Conservation (phyloP, 2,888 invertebrate genomes). For the Tineola bisselliella region DNA sequence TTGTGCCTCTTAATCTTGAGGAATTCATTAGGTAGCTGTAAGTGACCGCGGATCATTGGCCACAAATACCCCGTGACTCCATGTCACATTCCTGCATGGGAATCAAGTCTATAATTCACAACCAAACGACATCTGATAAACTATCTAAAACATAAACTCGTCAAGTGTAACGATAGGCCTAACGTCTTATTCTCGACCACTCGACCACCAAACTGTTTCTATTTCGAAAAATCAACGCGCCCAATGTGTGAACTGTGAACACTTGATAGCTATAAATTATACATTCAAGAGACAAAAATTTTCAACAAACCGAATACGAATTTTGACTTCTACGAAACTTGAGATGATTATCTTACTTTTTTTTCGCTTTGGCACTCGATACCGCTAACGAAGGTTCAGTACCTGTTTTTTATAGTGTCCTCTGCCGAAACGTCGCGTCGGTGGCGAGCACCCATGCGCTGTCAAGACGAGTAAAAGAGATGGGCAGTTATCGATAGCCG, state of each 20-base stretch:
- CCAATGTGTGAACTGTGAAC: constrained; percentile 63
- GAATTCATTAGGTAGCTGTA: background rate
- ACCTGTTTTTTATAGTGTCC: constrained; percentile 49
- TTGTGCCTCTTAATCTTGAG: background rate
- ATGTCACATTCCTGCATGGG: constrained; percentile 47
- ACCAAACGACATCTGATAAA: constrained; percentile 33
- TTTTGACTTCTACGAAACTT: constrained; percentile 54
- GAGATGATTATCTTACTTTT: constrained; percentile 51
- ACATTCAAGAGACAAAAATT: constrained; percentile 40
- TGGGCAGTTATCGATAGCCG: constrained; percentile 55
- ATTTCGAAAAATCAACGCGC: constrained; percentile 17
- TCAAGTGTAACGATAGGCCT: constrained; percentile 34
- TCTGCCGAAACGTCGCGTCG: constrained; percentile 27
- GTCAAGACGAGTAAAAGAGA: constrained; percentile 42
- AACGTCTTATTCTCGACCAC: constrained; percentile 46
- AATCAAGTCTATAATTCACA: constrained; percentile 44
- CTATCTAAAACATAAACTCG: constrained; percentile 32
- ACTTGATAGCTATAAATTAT: constrained; percentile 43
- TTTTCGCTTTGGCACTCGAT: constrained; percentile 46
- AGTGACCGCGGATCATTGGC: constrained; percentile 43
- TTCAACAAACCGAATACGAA: constrained; percentile 33
- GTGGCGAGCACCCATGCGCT: constrained; percentile 35
- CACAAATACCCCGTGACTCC: constrained; percentile 35
- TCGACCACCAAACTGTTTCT: constrained; percentile 19
- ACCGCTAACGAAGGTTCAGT: constrained; percentile 56